phyloP scores from a whole-genome alignment of 1,140 invertebrate species.

The Asobara japonica region DNA sequence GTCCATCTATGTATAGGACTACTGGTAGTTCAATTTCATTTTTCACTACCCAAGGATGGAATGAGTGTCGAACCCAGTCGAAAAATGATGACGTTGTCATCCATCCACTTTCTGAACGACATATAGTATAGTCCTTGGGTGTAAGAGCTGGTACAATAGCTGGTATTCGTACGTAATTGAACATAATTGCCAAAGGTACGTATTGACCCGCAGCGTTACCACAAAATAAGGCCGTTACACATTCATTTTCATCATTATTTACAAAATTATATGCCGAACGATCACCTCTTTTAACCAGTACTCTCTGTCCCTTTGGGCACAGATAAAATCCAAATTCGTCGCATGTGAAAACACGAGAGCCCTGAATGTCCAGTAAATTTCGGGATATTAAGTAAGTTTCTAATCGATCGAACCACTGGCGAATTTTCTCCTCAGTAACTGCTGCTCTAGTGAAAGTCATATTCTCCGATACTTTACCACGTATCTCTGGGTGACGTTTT shows the following conservation, averaged over 20 bases:
- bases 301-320: not conserved
- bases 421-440: not conserved
- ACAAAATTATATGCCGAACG: not conserved
- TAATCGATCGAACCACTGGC: constrained; percentile 28
- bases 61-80: constrained; percentile 50
- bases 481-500: constrained; percentile 7
- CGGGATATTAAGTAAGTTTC: not conserved
- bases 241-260: constrained; percentile 59
- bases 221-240: constrained; percentile 55
- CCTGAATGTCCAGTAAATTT: constrained; percentile 18
- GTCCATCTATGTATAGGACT: constrained; percentile 61
- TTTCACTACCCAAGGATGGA: constrained; percentile 49
- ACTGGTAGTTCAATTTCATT: constrained; percentile 47
- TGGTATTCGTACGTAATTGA: constrained; percentile 42
- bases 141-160: constrained; percentile 24
- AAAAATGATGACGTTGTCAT: constrained; percentile 47
- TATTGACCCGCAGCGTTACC: constrained; percentile 50
- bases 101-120: constrained; percentile 44
- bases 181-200: constrained; percentile 42
- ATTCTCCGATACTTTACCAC: not conserved
- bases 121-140: constrained; percentile 40
- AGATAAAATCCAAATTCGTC: constrained; percentile 52
- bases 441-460: not conserved
- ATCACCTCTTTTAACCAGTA: not conserved
- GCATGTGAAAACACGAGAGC: constrained; percentile 36